Evolutionary conservation across 1,140 invertebrate genomes (phyloP).

Genomic region (Tachypleus tridentatus): DNA sequence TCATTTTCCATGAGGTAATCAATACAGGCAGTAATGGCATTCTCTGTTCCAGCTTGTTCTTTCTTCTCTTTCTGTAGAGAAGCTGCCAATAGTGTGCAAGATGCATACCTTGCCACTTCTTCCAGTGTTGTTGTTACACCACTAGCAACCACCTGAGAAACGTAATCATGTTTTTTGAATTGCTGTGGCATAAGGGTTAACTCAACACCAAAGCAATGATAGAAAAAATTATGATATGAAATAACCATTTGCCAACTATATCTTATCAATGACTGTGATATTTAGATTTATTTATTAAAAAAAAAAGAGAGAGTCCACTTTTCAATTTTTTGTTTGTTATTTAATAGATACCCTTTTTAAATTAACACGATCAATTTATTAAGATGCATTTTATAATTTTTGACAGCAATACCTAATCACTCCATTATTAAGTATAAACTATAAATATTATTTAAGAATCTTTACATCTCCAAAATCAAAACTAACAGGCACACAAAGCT

Average conservation of each 20-base stretch:
- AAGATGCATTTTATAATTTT: no score
- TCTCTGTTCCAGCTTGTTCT: slow-evolving; percentile 1
- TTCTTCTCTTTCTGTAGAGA: slow-evolving; percentile 6
- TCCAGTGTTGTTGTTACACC: slow-evolving; percentile 56
- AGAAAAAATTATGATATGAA: slow-evolving; percentile 1
- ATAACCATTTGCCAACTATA: background rate
- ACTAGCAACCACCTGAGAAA: slow-evolving; percentile 64
- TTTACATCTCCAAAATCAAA: no score
- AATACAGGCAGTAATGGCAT: slow-evolving; percentile 21
- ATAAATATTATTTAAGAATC: no score
- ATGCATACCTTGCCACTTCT: slow-evolving; percentile 64
- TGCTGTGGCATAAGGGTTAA: background rate
- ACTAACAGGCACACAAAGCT: no score
- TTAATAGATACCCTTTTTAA: no score
- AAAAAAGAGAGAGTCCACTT: no score
- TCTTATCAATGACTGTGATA: no score
- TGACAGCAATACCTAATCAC: no score
- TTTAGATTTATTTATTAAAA: background rate
- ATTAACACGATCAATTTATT: no score
- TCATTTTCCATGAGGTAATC: slow-evolving; percentile 26
- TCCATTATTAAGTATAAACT: no score
- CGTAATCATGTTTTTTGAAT: slow-evolving; percentile 4
- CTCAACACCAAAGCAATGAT: slow-evolving; percentile 25
- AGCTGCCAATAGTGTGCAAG: slow-evolving; percentile 55
- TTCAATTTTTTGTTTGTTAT: no score